Percentiles rank a stretch among this genome's conserved stretches.
phyloP scores from a whole-genome alignment of 2,797 vertebrate species.

The Karalla daura region DNA sequence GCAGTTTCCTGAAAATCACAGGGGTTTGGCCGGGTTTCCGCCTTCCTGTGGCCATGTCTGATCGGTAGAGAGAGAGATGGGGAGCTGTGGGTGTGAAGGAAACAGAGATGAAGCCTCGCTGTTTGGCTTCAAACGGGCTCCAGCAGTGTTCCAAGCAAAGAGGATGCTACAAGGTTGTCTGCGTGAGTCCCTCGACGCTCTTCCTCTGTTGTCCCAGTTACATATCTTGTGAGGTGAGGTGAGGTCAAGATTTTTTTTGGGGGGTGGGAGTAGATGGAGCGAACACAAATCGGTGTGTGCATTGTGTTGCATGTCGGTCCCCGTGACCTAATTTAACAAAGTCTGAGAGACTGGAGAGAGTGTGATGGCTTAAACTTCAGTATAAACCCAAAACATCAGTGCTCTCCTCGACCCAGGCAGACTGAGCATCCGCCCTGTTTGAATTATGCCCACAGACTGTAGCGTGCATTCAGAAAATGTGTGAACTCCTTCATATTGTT shows the following conservation, averaged over 20 bases:
- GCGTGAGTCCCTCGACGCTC: constrained; percentile 18
- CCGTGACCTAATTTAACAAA: constrained; percentile 24
- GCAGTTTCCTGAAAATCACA: neutral
- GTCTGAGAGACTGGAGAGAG: neutral
- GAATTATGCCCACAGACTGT: neutral
- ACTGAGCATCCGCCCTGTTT: neutral
- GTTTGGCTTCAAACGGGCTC: constrained; percentile 39
- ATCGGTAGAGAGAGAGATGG: constrained; percentile 18
- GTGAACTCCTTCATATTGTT: too few relatives aligned
- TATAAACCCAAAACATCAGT: constrained; percentile 1
- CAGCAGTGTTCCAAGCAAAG: constrained; percentile 27
- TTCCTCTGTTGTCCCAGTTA: constrained; percentile 28
- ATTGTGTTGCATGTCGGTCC: constrained; percentile 9
- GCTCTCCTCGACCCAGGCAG: neutral
- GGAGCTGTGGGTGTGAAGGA: neutral
- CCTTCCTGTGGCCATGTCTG: constrained; percentile 22
- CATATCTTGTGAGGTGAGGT: constrained; percentile 15
- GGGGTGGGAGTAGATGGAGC: constrained; percentile 33
- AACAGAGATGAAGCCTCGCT: constrained; percentile 28
- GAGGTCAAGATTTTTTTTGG: constrained; percentile 35
- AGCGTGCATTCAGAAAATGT: too few relatives aligned
- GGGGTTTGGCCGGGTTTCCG: neutral
- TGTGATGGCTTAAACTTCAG: neutral
- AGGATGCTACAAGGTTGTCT: constrained; percentile 48
- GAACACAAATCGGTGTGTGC: constrained; percentile 20